A percentile compares a stretch with the other conserved stretches of the same genome.
Evolutionary conservation across 2,113 vertebrate genomes (phyloP).

Genomic region (Prunella fulvescens): DNA sequence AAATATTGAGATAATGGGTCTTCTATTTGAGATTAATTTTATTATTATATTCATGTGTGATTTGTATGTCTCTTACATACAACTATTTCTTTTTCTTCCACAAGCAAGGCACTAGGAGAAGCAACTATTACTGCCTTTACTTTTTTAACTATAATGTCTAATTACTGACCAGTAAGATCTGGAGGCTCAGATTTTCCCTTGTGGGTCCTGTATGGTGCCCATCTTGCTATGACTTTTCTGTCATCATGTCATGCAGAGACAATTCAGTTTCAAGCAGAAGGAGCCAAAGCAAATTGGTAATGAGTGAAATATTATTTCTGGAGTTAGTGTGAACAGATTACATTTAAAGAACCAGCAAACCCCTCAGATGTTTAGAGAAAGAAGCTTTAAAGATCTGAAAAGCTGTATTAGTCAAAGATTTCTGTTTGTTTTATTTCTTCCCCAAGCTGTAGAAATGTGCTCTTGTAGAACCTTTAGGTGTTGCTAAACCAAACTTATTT

Average conservation of each 20-base stretch:
- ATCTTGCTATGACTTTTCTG: background rate
- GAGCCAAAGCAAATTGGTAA: background rate
- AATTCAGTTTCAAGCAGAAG: background rate
- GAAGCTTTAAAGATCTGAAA: background rate
- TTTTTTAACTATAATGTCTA: background rate
- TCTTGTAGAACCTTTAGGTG: background rate
- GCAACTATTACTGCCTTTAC: background rate
- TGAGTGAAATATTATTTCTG: background rate
- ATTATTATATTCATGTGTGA: background rate
- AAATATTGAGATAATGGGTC: background rate
- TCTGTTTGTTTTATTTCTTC: background rate
- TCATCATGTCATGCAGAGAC: rapidly evolving
- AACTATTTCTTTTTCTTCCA: background rate
- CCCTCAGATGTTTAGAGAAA: background rate
- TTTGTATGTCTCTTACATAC: background rate
- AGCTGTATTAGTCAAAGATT: background rate
- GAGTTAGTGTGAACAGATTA: background rate
- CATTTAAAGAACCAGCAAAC: background rate
- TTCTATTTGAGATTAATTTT: background rate
- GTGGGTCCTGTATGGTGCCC: background rate
- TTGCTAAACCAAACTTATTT: background rate
- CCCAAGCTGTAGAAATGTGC: background rate
- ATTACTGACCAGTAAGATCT: background rate
- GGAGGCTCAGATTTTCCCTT: background rate
- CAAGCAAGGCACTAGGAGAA: background rate